A percentile compares a stretch with the other conserved stretches of the same genome.
Conservation (phyloP, 2,888 invertebrate genomes). For the Lasioglossum oenotherae region DNA sequence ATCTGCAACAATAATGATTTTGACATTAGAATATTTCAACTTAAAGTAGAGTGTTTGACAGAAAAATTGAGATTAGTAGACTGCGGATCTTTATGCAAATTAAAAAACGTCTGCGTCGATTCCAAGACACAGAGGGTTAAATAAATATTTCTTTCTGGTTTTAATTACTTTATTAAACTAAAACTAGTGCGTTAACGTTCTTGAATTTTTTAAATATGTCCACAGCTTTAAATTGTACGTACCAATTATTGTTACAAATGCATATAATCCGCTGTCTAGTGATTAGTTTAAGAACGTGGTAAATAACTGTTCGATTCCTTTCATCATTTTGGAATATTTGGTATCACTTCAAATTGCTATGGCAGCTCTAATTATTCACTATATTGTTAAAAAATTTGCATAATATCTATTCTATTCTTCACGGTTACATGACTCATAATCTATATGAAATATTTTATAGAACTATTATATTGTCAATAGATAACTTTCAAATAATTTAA, state of each 20-base stretch:
- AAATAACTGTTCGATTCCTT: neutral
- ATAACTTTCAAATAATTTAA: neutral
- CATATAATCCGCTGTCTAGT: neutral
- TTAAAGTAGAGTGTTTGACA: neutral
- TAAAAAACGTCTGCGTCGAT: no score
- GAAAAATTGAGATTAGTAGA: neutral
- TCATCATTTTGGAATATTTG: neutral
- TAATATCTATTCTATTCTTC: neutral
- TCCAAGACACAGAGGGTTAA: no score
- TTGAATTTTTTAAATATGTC: no score
- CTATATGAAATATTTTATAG: neutral
- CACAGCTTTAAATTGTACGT: no score
- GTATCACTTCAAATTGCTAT: neutral
- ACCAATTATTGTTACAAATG: no score
- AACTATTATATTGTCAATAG: neutral
- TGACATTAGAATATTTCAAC: neutral
- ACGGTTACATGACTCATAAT: neutral
- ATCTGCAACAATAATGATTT: slow-evolving; percentile 72
- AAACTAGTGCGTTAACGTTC: no score
- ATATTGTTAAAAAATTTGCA: neutral
- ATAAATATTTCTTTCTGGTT: no score
- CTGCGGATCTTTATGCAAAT: no score
- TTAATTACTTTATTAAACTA: no score
- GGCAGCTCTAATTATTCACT: neutral
- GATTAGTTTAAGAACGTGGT: neutral